Conservation (phyloP, 2,888 invertebrate genomes). For the Cephalotes varians region DNA sequence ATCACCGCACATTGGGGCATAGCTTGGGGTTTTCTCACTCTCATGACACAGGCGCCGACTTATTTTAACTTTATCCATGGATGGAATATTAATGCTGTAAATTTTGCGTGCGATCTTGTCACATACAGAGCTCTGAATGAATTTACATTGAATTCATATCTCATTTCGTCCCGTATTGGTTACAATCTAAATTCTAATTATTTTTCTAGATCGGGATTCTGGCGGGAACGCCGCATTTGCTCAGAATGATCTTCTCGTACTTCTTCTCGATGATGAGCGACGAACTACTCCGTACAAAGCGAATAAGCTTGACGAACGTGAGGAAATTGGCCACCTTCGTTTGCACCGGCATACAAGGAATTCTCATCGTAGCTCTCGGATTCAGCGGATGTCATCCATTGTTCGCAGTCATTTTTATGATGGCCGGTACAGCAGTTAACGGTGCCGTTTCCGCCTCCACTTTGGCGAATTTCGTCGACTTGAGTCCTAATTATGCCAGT, state of each 20-base stretch:
- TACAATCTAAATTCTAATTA: not conserved
- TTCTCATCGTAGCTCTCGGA: conserved; percentile 88
- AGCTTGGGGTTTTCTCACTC: conserved; percentile 90
- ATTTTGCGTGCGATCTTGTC: not conserved
- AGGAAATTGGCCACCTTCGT: conserved; percentile 89
- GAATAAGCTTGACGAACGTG: conserved; percentile 88
- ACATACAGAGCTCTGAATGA: not conserved
- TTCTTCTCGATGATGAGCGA: conserved; percentile 88
- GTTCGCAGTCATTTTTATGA: conserved; percentile 88
- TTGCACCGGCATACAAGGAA: conserved; percentile 88
- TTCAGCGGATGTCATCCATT: conserved; percentile 89
- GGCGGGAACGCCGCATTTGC: conserved; percentile 89
- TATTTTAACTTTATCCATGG: conserved; percentile 91
- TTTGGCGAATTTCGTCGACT: conserved; percentile 89
- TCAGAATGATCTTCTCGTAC: conserved; percentile 88
- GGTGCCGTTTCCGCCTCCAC: conserved; percentile 90
- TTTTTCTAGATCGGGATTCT: conserved; percentile 88
- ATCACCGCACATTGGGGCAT: conserved; percentile 89
- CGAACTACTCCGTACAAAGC: conserved; percentile 87
- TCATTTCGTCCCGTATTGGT: not conserved
- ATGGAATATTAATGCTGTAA: conserved; percentile 89
- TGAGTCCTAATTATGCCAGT: conserved; percentile 89
- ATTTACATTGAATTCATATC: not conserved
- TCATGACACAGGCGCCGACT: conserved; percentile 90
- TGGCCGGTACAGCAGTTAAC: conserved; percentile 88